Evolutionary conservation across 2,888 invertebrate species (phyloP).

Genomic region (Alcis repandata): DNA sequence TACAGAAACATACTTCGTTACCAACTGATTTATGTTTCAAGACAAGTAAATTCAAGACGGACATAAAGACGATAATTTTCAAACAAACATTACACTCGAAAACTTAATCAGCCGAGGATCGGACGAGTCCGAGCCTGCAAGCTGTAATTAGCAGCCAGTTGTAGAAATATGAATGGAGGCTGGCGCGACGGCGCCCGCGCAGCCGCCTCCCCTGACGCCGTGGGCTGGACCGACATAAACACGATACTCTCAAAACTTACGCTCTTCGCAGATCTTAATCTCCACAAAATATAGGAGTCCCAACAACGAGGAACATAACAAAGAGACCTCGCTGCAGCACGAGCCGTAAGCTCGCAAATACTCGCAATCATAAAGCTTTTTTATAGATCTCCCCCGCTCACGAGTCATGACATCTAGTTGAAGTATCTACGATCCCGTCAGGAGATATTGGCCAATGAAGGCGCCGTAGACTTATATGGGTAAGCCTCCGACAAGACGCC

Average conservation of each 20-base stretch:
- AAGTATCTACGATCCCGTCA: constrained; percentile 69
- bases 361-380: constrained; percentile 57
- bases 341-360: constrained; percentile 12
- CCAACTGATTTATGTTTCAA: too few species aligned
- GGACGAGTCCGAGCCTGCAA: constrained; percentile 55
- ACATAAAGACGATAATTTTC: constrained; percentile 53
- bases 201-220: constrained; percentile 58
- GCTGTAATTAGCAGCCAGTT: constrained; percentile 79
- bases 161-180: constrained; percentile 78
- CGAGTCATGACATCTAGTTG: constrained; percentile 69
- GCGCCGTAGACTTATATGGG: constrained; percentile 69
- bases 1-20: too few species aligned
- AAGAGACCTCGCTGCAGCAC: constrained; percentile 38
- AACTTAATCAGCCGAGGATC: constrained; percentile 76
- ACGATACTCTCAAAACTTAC: constrained; percentile 42
- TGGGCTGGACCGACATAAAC: constrained; percentile 58
- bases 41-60: neutral
- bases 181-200: constrained; percentile 58
- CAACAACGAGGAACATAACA: constrained; percentile 4
- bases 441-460: constrained; percentile 74
- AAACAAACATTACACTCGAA: constrained; percentile 70
- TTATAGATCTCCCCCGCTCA: constrained; percentile 51
- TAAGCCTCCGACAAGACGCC: constrained; percentile 64
- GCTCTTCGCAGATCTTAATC: constrained; percentile 37
- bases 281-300: constrained; percentile 33